Conservation (phyloP, 2,113 vertebrate genomes). For the Hemiscyllium ocellatum region DNA sequence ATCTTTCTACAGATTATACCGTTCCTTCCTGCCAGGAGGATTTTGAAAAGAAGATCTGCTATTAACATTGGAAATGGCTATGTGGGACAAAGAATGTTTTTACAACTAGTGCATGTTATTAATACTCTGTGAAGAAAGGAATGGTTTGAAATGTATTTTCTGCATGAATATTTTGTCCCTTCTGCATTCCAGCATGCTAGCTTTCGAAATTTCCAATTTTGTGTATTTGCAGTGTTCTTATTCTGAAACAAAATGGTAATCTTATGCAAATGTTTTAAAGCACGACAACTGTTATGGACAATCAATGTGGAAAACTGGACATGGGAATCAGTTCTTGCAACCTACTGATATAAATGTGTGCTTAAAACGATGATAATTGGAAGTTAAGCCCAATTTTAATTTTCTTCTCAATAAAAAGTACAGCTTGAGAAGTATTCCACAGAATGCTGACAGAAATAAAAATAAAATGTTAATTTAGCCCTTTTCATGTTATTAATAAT, state of each 20-base stretch:
- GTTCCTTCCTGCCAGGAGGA: slow-evolving; percentile 41
- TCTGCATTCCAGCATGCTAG: slow-evolving; percentile 67
- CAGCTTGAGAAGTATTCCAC: background rate
- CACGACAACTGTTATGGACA: slow-evolving; percentile 67
- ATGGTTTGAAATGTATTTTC: slow-evolving; percentile 50
- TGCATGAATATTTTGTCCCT: slow-evolving; percentile 66
- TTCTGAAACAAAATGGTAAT: slow-evolving; percentile 58
- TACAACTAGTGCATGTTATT: slow-evolving; percentile 64
- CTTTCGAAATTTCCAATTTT: slow-evolving; percentile 54
- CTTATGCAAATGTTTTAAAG: slow-evolving; percentile 53
- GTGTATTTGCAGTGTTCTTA: slow-evolving; percentile 55
- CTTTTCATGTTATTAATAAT: slow-evolving; percentile 8
- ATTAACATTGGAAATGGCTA: slow-evolving; percentile 48
- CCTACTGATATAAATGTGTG: background rate
- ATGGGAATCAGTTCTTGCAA: background rate
- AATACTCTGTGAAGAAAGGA: slow-evolving; percentile 44
- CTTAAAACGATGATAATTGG: background rate
- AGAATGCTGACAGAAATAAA: background rate
- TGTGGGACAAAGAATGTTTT: slow-evolving; percentile 53
- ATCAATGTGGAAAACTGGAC: slow-evolving; percentile 53
- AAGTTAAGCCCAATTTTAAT: background rate
- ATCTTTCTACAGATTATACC: slow-evolving; percentile 47
- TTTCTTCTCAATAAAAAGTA: background rate
- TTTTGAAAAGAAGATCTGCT: slow-evolving; percentile 38
- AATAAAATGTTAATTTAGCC: background rate